Percentiles rank a stretch among this genome's conserved stretches.
phyloP scores from a whole-genome alignment of 2,888 invertebrate species.

The Leptopilina syphax region DNA sequence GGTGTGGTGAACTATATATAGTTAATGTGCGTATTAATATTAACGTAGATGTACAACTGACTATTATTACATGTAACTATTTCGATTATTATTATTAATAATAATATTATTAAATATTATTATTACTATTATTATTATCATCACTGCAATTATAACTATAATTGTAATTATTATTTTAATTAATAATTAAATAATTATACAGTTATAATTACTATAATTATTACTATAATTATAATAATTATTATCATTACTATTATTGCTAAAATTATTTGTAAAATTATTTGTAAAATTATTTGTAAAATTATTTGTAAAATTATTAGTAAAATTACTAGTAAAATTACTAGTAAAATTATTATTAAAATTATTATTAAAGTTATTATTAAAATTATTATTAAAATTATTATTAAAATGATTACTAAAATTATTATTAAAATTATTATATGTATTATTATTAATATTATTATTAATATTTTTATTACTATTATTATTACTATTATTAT shows the following conservation, averaged over 20 bases:
- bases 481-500: slow-evolving; percentile 59
- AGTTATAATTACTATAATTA: too few species aligned
- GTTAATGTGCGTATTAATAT: slow-evolving; percentile 59
- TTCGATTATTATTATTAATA: slow-evolving; percentile 60
- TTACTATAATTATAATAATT: too few species aligned
- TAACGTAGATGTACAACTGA: slow-evolving; percentile 56
- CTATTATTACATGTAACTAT: slow-evolving; percentile 47
- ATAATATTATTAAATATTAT: slow-evolving; percentile 51
- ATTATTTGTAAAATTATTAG: too few species aligned
- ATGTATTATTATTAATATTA: slow-evolving; percentile 56
- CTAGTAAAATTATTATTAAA: too few species aligned
- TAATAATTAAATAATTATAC: too few species aligned
- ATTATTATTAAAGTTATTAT: slow-evolving; percentile 57
- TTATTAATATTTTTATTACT: slow-evolving; percentile 52
- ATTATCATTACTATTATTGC: too few species aligned
- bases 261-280: too few species aligned
- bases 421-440: slow-evolving; percentile 43
- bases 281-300: too few species aligned
- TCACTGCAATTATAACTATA: slow-evolving; percentile 55
- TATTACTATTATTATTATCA: slow-evolving; percentile 59
- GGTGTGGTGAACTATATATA: slow-evolving; percentile 57
- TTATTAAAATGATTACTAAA: slow-evolving; percentile 53
- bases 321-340: too few species aligned
- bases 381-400: slow-evolving; percentile 54
- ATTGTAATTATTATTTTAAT: slow-evolving; percentile 44